A percentile compares a stretch with the other conserved stretches of the same genome.
Evolutionary conservation across 2,113 vertebrate genomes (phyloP).

Genomic region (Meriones unguiculatus): DNA sequence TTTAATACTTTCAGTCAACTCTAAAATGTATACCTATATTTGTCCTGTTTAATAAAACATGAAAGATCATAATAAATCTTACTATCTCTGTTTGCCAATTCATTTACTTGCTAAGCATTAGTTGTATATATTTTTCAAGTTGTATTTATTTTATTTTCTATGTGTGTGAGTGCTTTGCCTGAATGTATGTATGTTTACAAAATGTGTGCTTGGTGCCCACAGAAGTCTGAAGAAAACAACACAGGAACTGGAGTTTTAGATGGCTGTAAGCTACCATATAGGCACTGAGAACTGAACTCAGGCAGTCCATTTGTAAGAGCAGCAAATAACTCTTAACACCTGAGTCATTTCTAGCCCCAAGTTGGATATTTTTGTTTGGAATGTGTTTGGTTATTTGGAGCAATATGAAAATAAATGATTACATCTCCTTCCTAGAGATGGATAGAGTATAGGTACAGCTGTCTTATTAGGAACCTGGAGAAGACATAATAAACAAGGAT

Average conservation of each 20-base stretch:
- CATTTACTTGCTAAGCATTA: neutral
- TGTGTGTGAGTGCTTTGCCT: neutral
- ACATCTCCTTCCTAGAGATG: neutral
- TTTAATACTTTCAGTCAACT: neutral
- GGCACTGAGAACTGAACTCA: neutral
- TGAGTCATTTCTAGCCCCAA: neutral
- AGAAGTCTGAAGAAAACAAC: neutral
- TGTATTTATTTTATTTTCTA: neutral
- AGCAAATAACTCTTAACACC: neutral
- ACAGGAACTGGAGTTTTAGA: neutral
- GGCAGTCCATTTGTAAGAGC: neutral
- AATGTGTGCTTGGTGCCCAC: neutral
- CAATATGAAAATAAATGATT: neutral
- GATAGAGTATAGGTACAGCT: neutral
- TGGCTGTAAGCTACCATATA: neutral
- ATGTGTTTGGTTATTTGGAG: neutral
- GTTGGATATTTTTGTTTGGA: neutral
- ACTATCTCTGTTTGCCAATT: neutral
- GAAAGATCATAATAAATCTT: constrained; percentile 18
- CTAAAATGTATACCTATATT: constrained; percentile 19
- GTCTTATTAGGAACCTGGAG: neutral
- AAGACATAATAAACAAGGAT: neutral
- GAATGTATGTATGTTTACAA: neutral
- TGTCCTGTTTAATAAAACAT: constrained; percentile 9
- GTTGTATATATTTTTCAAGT: neutral